Percentiles rank a stretch among this genome's conserved stretches.
phyloP scores from a whole-genome alignment of 2,797 vertebrate species.

The Benthosema pterotum region DNA sequence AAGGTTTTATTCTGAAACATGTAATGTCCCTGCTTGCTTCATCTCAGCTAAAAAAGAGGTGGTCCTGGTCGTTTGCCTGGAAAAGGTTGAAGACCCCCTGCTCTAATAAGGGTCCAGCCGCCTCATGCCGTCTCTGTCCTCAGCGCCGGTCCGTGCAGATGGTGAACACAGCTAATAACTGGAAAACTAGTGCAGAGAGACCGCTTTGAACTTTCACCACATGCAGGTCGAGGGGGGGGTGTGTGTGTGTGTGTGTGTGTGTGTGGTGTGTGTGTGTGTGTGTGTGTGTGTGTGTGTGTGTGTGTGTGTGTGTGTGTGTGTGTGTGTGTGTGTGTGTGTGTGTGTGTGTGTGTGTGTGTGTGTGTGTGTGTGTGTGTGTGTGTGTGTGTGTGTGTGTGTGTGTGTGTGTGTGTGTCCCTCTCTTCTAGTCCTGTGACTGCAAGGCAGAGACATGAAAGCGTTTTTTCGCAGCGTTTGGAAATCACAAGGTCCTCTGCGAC shows the following conservation, averaged over 20 bases:
- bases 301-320: background rate
- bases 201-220: conserved; percentile 88
- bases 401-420: conserved; percentile 39
- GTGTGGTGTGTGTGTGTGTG: conserved; percentile 18
- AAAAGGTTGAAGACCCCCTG: background rate
- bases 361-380: conserved; percentile 11
- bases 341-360: conserved; percentile 20
- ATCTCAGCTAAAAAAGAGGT: no score
- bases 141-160: conserved; percentile 85
- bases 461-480: conserved; percentile 82
- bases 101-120: conserved; percentile 86
- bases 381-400: conserved; percentile 20
- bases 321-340: conserved; percentile 11
- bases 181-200: conserved; percentile 81
- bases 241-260: conserved; percentile 48
- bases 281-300: conserved; percentile 3
- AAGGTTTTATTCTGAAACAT: no score
- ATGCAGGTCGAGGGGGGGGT: conserved; percentile 75
- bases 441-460: conserved; percentile 86
- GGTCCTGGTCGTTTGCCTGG: no score
- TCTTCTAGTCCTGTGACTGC: conserved; percentile 49
- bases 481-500: conserved; percentile 80
- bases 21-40: no score
- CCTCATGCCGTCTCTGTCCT: conserved; percentile 92
- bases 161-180: conserved; percentile 89